A percentile compares a stretch with the other conserved stretches of the same genome.
phyloP scores from a whole-genome alignment of 2,113 vertebrate species.

The Oryzias curvinotus region DNA sequence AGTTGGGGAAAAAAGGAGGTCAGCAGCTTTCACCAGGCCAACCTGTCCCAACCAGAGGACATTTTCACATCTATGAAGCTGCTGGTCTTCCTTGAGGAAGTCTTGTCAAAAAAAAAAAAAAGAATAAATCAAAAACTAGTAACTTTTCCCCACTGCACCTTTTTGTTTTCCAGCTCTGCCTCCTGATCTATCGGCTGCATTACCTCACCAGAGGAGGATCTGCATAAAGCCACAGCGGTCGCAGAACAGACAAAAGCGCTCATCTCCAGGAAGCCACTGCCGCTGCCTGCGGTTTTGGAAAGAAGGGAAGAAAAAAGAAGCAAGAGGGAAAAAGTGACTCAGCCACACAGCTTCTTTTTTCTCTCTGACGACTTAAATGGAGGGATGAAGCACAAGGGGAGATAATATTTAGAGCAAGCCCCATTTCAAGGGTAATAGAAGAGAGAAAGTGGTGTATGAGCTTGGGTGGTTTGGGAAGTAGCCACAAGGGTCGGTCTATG shows the following conservation, averaged over 20 bases:
- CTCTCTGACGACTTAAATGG: slow-evolving; percentile 71
- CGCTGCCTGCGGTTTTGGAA: slow-evolving; percentile 72
- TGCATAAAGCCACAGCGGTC: slow-evolving; percentile 71
- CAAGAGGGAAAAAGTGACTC: slow-evolving; percentile 76
- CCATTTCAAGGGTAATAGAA: slow-evolving; percentile 80
- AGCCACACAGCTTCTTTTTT: slow-evolving; percentile 67
- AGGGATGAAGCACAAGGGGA: slow-evolving; percentile 64
- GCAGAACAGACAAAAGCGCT: slow-evolving; percentile 78
- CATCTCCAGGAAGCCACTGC: slow-evolving; percentile 75
- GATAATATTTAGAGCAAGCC: slow-evolving; percentile 76
- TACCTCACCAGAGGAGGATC: slow-evolving; percentile 70
- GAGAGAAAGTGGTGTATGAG: slow-evolving; percentile 76
- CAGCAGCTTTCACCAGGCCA: no score
- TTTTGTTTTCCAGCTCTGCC: slow-evolving; percentile 25
- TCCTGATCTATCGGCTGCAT: slow-evolving; percentile 50
- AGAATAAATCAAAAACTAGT: background rate
- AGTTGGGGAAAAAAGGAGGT: no score
- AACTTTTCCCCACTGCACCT: slow-evolving; percentile 6
- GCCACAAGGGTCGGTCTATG: slow-evolving; percentile 49
- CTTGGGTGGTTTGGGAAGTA: slow-evolving; percentile 74
- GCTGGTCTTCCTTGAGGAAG: no score
- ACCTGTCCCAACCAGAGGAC: no score
- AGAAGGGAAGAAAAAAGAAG: slow-evolving; percentile 57
- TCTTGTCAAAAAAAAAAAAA: no score
- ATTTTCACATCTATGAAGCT: no score